Evolutionary conservation across 2,888 invertebrate species (phyloP), one percentile per base, ranked within the genome.

Genomic region (Caenorhabditis sinica): DNA sequence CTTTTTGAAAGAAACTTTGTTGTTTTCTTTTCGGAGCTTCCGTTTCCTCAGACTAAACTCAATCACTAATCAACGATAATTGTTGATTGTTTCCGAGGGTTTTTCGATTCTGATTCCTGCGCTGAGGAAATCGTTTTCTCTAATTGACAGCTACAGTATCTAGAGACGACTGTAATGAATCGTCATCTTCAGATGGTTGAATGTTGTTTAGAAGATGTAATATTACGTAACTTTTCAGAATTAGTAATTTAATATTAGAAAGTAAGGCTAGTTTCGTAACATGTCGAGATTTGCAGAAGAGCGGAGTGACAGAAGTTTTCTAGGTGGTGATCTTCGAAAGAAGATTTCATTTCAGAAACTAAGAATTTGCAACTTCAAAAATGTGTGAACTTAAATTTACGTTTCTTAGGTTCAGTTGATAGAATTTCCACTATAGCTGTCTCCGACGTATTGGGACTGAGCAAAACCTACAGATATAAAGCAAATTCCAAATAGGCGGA

Each of bases 111-210:
- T 15, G 36, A 58, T 30, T 51, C n/a, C 40, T 13, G n/a, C 9
- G 1, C 58, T 65, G 65, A 65, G 65, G 65, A 65, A 30, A 45
- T 40, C 40, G 40, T 23, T n/a, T 63, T 17, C 20, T 23, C 43
- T 11, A 11, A 23, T 61, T 23, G 13, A 40, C 9, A 40, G 40
- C 6, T 40, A 51, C 51, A n/a, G 51, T 51, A 51, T 6, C 51
- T 33, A 33, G 40, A 5, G 40, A 40, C 20, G 49, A 20, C n/a
- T 17, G 17, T 45, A 4, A 49, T 49, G 49, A 49, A n/a, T 49
- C 49, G 49, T 20, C 49, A 20, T n/a, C 49, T n/a, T 49, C 17
- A 17, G n/a, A 45, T 5, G 15, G n/a, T 45, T 4, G 11, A 9
- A 36, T 36, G 33, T 45, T 28, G 53, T 53, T 53, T 6, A 58